These are phyloP conservation scores for Napeogenes inachia DNA, from an alignment of 2,888 invertebrate species.

Conservation along the genomic window DNA sequence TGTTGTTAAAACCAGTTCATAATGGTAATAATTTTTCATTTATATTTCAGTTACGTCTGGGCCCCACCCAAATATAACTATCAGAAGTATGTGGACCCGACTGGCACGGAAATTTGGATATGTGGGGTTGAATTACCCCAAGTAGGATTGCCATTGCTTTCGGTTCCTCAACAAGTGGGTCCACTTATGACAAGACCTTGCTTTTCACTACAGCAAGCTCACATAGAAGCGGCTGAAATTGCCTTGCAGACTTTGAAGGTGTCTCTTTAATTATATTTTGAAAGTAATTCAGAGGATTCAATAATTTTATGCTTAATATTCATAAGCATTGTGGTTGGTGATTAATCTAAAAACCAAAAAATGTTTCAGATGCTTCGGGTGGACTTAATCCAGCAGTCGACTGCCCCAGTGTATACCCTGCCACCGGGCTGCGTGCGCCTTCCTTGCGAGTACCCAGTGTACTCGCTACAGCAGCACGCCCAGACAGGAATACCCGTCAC, in stretches of 20 bases:
- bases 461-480: conserved; percentile 40
- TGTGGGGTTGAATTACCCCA: conserved; percentile 55
- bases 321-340: too few relatives aligned
- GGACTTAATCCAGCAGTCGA: conserved; percentile 45
- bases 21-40: conserved; percentile 1
- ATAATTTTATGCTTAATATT: too few relatives aligned
- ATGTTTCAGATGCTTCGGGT: conserved; percentile 48
- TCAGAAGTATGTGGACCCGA: conserved; percentile 48
- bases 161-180: conserved; percentile 45
- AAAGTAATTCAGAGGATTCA: neutral
- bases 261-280: conserved; percentile 13
- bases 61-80: conserved; percentile 54
- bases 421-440: conserved; percentile 41
- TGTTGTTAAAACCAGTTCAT: neutral
- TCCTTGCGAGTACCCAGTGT: conserved; percentile 45
- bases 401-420: conserved; percentile 43
- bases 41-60: conserved; percentile 58
- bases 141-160: conserved; percentile 52
- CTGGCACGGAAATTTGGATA: conserved; percentile 50
- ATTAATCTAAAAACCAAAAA: neutral
- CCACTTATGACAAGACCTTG: conserved; percentile 51
- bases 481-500: conserved; percentile 42
- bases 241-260: conserved; percentile 60
- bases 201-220: conserved; percentile 50
- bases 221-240: conserved; percentile 56